These are phyloP conservation scores for Phoeniculus purpureus DNA, from an alignment of 2,797 vertebrate genomes.

Conservation along the genomic window DNA sequence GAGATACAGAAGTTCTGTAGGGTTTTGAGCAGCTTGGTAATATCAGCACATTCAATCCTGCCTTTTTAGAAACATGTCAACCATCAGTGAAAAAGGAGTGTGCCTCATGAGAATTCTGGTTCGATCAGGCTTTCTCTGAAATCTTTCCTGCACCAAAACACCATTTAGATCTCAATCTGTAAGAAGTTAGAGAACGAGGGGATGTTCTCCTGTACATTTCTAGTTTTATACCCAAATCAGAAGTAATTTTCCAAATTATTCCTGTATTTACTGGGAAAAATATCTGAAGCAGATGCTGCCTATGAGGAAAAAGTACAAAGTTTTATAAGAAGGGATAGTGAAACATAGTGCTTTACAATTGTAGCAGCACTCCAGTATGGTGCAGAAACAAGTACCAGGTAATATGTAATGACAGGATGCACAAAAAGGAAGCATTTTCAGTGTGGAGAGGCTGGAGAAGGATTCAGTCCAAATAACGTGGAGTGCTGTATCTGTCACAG, in stretches of 20 bases:
- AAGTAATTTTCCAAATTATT: not conserved
- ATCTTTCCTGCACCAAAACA: not conserved
- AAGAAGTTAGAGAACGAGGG: not conserved
- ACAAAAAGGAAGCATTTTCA: not conserved
- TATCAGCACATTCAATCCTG: not conserved
- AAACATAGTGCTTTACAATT: not conserved
- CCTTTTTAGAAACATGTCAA: conserved; percentile 2
- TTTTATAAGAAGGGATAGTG: not conserved
- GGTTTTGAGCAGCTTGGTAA: conserved; percentile 12
- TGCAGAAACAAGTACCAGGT: not conserved
- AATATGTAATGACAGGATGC: not conserved
- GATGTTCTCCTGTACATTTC: not conserved
- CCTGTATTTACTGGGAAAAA: not conserved
- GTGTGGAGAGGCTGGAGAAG: not conserved
- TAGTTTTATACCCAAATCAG: not conserved
- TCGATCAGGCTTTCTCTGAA: not conserved
- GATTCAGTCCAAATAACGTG: not conserved
- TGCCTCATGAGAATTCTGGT: not conserved
- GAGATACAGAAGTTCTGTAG: conserved; percentile 13
- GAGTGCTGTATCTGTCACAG: not conserved
- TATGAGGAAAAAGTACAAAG: not conserved
- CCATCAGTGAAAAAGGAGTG: not conserved
- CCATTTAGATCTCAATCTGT: not conserved
- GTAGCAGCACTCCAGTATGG: not conserved
- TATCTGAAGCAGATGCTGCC: not conserved